Conservation (phyloP, 2,113 vertebrate genomes). For the Puntigrus tetrazona region DNA sequence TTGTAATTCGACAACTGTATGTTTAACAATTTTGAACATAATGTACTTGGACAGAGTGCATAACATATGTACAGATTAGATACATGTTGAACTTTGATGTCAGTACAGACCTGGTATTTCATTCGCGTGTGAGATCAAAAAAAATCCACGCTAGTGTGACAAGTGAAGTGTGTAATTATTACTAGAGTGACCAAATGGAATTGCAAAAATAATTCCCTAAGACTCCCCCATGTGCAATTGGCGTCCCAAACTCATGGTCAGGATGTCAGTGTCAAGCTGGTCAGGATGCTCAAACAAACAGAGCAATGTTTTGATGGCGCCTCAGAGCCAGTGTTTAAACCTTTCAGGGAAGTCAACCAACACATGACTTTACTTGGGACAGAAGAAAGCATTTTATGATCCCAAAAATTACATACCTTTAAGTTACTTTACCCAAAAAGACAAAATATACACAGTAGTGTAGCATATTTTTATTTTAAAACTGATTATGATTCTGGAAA, state of each 20-base stretch:
- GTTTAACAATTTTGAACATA: constrained; percentile 11
- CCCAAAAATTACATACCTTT: background rate
- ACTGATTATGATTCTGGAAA: background rate
- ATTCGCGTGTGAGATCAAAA: constrained; percentile 7
- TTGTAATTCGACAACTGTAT: constrained; percentile 21
- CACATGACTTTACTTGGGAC: background rate
- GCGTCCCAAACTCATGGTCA: background rate
- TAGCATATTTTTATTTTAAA: background rate
- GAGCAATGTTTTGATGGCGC: background rate
- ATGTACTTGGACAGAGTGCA: constrained; percentile 27
- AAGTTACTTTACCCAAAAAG: background rate
- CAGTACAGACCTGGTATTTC: constrained; percentile 6
- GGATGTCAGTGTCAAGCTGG: background rate
- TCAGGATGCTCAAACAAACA: constrained; percentile 11
- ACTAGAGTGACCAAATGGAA: background rate
- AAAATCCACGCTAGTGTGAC: background rate
- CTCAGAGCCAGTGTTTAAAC: background rate
- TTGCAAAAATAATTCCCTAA: constrained; percentile 9
- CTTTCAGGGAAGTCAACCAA: background rate
- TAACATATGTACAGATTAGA: constrained; percentile 29
- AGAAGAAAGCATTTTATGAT: background rate
- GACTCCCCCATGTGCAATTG: background rate
- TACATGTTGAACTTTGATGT: constrained; percentile 15
- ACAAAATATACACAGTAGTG: background rate
- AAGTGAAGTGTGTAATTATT: background rate